Conservation (phyloP, 1,140 invertebrate species). For the Oryctes rhinoceros region DNA sequence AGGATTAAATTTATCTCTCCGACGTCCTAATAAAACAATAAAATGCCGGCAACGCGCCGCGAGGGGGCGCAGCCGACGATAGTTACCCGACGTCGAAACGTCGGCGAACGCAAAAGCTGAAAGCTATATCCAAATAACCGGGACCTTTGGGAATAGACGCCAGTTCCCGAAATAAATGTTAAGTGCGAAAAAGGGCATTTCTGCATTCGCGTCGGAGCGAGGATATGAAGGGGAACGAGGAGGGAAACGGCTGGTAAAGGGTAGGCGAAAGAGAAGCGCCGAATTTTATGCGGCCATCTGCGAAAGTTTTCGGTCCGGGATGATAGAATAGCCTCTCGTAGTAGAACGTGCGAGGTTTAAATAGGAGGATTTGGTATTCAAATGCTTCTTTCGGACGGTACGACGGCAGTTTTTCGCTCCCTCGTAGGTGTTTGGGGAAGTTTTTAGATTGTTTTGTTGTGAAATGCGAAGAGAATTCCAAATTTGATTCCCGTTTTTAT, state of each 20-base stretch:
- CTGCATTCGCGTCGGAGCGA: slow-evolving; percentile 10
- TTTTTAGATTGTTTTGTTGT: too few relatives aligned
- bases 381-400: neutral
- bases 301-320: slow-evolving; percentile 14
- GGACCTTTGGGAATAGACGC: slow-evolving; percentile 26
- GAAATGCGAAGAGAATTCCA: too few relatives aligned
- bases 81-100: slow-evolving; percentile 3
- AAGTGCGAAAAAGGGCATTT: slow-evolving; percentile 32
- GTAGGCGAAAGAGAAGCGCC: neutral
- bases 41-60: slow-evolving; percentile 1
- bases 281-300: slow-evolving; percentile 31
- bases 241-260: too few relatives aligned
- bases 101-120: slow-evolving; percentile 21
- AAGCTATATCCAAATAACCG: slow-evolving; percentile 37
- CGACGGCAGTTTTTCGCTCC: too few relatives aligned
- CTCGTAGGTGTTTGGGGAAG: too few relatives aligned
- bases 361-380: neutral
- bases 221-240: neutral
- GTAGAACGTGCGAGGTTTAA: slow-evolving; percentile 12
- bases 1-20: slow-evolving; percentile 33
- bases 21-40: slow-evolving; percentile 36
- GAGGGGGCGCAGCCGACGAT: neutral
- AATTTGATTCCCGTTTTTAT: too few relatives aligned
- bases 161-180: neutral
- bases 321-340: neutral